Evolutionary conservation across 2,797 vertebrate genomes (phyloP).

Genomic region (Anomalospiza imberbis): DNA sequence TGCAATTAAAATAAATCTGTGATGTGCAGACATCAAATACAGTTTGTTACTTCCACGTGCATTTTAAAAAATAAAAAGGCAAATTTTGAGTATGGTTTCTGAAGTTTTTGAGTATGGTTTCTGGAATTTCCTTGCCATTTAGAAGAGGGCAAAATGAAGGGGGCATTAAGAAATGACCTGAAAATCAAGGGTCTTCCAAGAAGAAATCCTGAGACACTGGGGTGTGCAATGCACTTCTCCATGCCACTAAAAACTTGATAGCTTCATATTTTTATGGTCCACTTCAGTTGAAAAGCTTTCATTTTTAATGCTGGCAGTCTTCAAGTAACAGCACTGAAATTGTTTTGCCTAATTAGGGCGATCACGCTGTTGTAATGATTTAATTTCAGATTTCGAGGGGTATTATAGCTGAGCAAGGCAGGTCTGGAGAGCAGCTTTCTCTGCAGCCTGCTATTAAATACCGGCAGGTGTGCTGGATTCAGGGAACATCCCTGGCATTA

Average conservation of each 20-base stretch:
- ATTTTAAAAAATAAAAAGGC: not conserved
- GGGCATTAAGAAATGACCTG: not conserved
- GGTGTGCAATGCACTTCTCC: not conserved
- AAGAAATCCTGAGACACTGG: not conserved
- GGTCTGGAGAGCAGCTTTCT: not conserved
- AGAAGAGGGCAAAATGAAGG: not conserved
- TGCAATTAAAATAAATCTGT: not conserved
- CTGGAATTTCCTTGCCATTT: not conserved
- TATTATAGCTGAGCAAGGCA: not conserved
- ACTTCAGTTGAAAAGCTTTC: not conserved
- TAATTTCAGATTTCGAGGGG: not conserved
- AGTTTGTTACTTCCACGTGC: not conserved
- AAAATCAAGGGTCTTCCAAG: not conserved
- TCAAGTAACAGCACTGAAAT: not conserved
- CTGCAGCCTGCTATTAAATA: not conserved
- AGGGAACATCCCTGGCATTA: not conserved
- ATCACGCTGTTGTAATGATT: not conserved
- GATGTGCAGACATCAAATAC: not conserved
- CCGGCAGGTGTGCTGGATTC: not conserved
- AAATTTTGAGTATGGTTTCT: not conserved
- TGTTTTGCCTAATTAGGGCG: not conserved
- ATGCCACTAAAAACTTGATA: not conserved
- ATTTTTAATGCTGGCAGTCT: not conserved
- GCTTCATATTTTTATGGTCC: not conserved
- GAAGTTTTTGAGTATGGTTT: not conserved